Evolutionary conservation across 2,797 vertebrate species (phyloP).

Genomic region (Pitangus sulphuratus): DNA sequence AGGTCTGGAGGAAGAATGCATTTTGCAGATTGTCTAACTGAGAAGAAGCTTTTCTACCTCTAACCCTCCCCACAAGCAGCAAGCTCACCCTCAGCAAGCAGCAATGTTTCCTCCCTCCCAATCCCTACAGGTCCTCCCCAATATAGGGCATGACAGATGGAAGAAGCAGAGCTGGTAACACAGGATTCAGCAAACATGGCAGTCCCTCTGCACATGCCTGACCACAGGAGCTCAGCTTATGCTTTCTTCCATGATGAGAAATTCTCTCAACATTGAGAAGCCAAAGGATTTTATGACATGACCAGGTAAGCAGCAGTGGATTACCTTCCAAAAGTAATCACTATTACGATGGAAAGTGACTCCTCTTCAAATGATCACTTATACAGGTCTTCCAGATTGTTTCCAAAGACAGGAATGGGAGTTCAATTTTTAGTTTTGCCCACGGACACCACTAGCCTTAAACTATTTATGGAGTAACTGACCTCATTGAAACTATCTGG

Average conservation of each 20-base stretch:
- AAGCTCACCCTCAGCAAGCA: neutral
- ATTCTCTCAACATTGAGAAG: neutral
- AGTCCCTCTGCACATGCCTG: neutral
- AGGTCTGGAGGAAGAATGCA: neutral
- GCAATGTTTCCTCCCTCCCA: neutral
- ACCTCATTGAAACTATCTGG: neutral
- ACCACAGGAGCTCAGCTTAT: neutral
- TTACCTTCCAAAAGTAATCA: neutral
- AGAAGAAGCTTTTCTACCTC: neutral
- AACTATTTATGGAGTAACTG: neutral
- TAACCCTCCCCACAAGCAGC: neutral
- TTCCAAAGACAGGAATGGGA: neutral
- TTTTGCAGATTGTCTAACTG: neutral
- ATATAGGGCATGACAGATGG: neutral
- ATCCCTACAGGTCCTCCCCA: neutral
- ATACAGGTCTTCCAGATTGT: neutral
- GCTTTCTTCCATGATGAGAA: neutral
- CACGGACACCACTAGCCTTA: neutral
- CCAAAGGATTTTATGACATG: neutral
- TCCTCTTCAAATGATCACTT: neutral
- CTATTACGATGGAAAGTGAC: neutral
- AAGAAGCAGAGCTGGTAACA: neutral
- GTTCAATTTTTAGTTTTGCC: neutral
- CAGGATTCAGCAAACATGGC: neutral
- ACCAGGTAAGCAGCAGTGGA: neutral